Percentiles rank a stretch among this genome's conserved stretches.
Evolutionary conservation across 2,113 vertebrate species (phyloP).

Genomic region (Etheostoma spectabile): DNA sequence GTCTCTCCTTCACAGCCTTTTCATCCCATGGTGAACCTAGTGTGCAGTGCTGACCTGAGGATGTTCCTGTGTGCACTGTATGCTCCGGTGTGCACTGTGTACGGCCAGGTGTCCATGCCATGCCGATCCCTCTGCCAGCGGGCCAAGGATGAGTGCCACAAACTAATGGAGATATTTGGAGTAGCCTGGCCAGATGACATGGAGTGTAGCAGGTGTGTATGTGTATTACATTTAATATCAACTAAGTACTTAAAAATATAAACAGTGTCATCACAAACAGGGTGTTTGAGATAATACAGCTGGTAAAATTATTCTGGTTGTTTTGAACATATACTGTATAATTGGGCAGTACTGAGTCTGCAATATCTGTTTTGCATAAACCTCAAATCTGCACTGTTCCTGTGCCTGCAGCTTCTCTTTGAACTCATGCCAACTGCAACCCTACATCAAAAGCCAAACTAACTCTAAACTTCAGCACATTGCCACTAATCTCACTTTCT

Average conservation of each 20-base stretch:
- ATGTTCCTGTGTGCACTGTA: conserved; percentile 97
- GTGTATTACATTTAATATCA: background rate
- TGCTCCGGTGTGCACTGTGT: conserved; percentile 93
- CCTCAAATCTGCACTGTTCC: background rate
- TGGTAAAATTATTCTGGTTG: background rate
- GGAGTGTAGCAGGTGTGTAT: conserved; percentile 92
- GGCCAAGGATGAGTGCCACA: conserved; percentile 91
- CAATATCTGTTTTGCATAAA: background rate
- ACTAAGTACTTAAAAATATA: background rate
- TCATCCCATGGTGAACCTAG: conserved; percentile 97
- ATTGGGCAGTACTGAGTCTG: background rate
- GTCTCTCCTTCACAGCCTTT: conserved; percentile 86
- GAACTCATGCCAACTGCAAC: background rate
- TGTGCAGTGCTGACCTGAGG: conserved; percentile 93
- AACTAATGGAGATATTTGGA: conserved; percentile 98
- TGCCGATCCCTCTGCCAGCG: conserved; percentile 93
- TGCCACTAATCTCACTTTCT: background rate
- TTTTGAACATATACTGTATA: background rate
- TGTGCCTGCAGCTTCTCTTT: conserved; percentile 14
- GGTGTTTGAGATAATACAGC: background rate
- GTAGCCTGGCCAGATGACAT: conserved; percentile 97
- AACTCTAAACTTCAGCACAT: background rate
- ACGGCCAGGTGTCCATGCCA: conserved; percentile 92
- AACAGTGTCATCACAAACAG: background rate
- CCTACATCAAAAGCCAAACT: background rate